Evolutionary conservation across 2,888 invertebrate species (phyloP), one percentile per base, ranked within the genome.

Genomic region (Sepioteuthis lessoniana): DNA sequence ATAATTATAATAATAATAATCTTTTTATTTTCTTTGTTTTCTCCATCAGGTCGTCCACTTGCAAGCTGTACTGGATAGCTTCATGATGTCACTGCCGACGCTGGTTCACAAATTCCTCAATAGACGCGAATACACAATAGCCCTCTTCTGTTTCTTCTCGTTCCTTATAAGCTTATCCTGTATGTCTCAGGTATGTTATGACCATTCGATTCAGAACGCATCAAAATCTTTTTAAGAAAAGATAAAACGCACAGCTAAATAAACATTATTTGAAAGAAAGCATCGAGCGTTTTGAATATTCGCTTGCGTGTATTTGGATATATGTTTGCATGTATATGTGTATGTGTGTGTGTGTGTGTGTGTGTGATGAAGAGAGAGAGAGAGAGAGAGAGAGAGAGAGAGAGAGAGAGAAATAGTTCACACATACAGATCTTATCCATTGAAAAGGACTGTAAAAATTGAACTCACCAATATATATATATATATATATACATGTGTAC

Each of bases 51-150:
- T 95, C 16, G 94, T 96, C 16, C 96, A 96, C 94, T 93, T 96
- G 90, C 94, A 96, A 91, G 95, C 96, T 60, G 96, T 96, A 47
- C 95, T 96, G 96, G 96, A 96, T 93, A 96, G 96, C 93, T 93
- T 96, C 10, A 94, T 96, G 93, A 95, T 96, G n/a, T 95, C 95
- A 16, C 94, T 96, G 38, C 96, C 96, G n/a, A 95, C 95, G 76
- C 94, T 95, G 38, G 93, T 96, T n/a, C 96, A 96, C 95, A 95
- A 95, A 47, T 95, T 96, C 93, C 96, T 96, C 95, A 95, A 95
- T 38, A 94, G 96, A 42, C 94, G 95, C 35, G 96, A 96, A 90
- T 95, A 95, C 91, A 94, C 96, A 90, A 95, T 96, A 90, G 96
- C 95, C 25, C 95, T 96, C 25, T 95, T 96, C 60, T 96, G 96